phyloP scores from a whole-genome alignment of 30 jellyfish, hydroid and myxozoan species.

The Phacellophora camtschatica region DNA sequence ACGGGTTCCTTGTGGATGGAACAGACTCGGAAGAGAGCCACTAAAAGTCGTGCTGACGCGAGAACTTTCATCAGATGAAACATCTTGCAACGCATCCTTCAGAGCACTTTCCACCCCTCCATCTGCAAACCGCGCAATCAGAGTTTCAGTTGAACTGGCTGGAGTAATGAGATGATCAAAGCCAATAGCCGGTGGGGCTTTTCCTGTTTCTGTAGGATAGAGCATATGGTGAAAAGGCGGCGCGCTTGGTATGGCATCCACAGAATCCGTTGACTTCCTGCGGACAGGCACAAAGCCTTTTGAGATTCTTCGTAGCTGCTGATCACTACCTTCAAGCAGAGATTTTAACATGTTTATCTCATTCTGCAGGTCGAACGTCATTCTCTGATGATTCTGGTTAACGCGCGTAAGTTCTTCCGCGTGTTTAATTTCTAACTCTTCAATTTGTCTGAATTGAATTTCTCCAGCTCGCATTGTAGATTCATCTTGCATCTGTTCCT shows the following conservation, averaged over 20 bases:
- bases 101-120: constrained; percentile 28
- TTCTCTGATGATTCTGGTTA: neutral
- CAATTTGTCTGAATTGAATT: neutral
- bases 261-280: neutral
- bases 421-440: constrained; percentile 20
- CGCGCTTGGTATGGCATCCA: constrained; percentile 37
- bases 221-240: neutral
- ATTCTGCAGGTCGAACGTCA: constrained; percentile 38
- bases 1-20: neutral
- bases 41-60: constrained; percentile 24
- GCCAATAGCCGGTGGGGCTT: neutral
- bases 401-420: constrained; percentile 31
- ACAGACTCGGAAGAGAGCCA: constrained; percentile 41
- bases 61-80: constrained; percentile 51
- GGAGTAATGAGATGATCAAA: constrained; percentile 20
- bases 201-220: too few relatives aligned
- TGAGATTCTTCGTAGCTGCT: neutral
- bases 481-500: neutral
- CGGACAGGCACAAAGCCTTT: neutral
- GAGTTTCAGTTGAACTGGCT: constrained; percentile 45
- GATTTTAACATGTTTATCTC: constrained; percentile 36
- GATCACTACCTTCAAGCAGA: constrained; percentile 25
- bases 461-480: neutral
- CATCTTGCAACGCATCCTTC: constrained; percentile 24
- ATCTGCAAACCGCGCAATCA: constrained; percentile 52